Evolutionary conservation across 2,797 vertebrate genomes (phyloP), one percentile per base, ranked within the genome.

Genomic region (Enteromius afrohamiltoni): DNA sequence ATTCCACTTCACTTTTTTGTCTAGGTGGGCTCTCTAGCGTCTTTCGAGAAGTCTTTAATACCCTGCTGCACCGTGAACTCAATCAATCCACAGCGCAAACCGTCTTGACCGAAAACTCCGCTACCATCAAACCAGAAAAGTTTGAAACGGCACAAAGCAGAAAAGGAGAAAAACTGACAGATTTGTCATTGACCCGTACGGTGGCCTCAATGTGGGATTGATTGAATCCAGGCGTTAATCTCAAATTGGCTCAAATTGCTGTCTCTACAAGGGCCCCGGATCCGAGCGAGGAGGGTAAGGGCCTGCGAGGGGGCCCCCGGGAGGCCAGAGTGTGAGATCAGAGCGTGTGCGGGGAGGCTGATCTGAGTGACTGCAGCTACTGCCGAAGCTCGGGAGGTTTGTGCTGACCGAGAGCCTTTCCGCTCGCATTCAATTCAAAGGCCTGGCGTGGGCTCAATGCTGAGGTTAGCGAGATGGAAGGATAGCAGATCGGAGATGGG

Each of bases 371-470:
- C n/a, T 26, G 69, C 79, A 83, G 79, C 47, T 40, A 80, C 76
- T 79, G 87, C 79, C 80, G 85, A 88, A 91, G 89, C 89, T 73
- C 83, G 79, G 82, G 89, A 88, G 88, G 89, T 93, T 95, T 94
- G 91, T 95, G 94, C 94, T 94, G 94, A 95, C 94, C 91, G 55
- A 91, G 92, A 91, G 91, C 90, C 90, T 94, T 95, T 89, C 92
- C 88, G 87, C 88, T 90, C 60, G 87, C 91, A 88, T 94, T 94
- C 92, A 93, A 93, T 93, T 94, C 92, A 93, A 92, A 94, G 91
- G 88, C 86, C 89, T 93, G 93, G 93, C 91, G 79, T 47, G 67
- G 89, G 74, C 87, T 93, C 94, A 90, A 74, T 94, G 94, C 93
- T 94, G 93, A 95, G 93, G 92, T 92, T 84, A 89, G 92, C 92